Percentiles rank a stretch among this genome's conserved stretches.
phyloP scores from a whole-genome alignment of 2,888 invertebrate species.

The Drosophila paranaensis region DNA sequence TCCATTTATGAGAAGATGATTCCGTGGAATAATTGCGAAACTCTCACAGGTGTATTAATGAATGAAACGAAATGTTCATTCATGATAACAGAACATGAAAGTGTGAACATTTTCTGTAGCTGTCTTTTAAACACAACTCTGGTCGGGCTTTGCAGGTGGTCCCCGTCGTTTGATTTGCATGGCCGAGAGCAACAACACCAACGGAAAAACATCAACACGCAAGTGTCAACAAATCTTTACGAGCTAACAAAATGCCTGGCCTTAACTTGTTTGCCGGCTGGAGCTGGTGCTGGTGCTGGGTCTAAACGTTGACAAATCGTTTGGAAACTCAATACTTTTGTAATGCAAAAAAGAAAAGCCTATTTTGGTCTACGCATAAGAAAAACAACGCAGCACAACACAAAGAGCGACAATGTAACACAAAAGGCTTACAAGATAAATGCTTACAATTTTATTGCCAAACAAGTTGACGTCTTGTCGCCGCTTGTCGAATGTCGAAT shows the following conservation, averaged over 20 bases:
- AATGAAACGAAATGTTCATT: conserved; percentile 1
- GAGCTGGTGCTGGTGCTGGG: conserved; percentile 8
- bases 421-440: conserved; percentile 70
- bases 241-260: conserved; percentile 69
- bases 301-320: conserved; percentile 80
- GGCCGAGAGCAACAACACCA: conserved; percentile 35
- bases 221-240: conserved; percentile 77
- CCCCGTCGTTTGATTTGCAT: conserved; percentile 61
- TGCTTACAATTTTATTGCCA: conserved; percentile 80
- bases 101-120: conserved; percentile 21
- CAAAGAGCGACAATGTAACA: conserved; percentile 33
- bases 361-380: conserved; percentile 72
- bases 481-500: conserved; percentile 38
- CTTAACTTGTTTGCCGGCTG: conserved; percentile 15
- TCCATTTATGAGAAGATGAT: too few species aligned
- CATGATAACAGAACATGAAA: neutral
- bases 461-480: conserved; percentile 71
- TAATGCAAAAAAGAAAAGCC: conserved; percentile 72
- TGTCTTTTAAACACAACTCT: conserved; percentile 11
- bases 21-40: neutral
- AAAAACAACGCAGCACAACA: conserved; percentile 35
- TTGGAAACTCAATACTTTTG: conserved; percentile 79
- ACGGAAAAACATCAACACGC: conserved; percentile 20
- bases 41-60: conserved; percentile 3
- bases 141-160: conserved; percentile 58